These are phyloP conservation scores for Uria aalge DNA, from an alignment of 2,113 vertebrate species.

Conservation along the genomic window DNA sequence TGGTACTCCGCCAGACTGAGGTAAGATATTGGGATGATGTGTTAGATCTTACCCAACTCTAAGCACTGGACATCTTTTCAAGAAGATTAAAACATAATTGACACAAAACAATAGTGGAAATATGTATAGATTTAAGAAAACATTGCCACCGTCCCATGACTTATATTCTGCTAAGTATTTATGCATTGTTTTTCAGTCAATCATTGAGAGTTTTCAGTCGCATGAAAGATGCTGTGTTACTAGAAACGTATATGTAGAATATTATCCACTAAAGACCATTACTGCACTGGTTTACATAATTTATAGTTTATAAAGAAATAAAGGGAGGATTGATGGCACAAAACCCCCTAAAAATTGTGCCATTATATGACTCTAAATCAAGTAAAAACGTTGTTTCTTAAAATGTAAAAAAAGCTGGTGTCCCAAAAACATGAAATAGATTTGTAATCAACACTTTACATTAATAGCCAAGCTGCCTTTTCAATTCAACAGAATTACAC, in stretches of 20 bases:
- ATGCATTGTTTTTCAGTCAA: background rate
- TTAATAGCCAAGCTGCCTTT: background rate
- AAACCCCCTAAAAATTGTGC: background rate
- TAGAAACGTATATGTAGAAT: background rate
- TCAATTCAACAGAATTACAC: background rate
- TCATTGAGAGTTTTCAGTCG: background rate
- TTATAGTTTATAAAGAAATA: background rate
- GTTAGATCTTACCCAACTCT: background rate
- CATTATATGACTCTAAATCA: background rate
- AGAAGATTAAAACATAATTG: background rate
- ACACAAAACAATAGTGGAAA: background rate
- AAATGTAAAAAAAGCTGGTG: background rate
- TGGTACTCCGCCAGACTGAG: background rate
- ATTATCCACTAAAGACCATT: background rate
- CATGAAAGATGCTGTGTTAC: background rate
- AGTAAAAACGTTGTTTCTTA: background rate
- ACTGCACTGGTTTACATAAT: background rate
- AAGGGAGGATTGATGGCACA: background rate
- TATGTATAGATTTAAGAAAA: background rate
- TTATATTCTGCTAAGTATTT: background rate
- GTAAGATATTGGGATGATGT: background rate
- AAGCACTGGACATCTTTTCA: background rate
- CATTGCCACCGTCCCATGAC: background rate
- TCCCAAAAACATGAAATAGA: background rate
- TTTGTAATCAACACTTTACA: background rate